Evolutionary conservation across 1,140 invertebrate species (phyloP), one percentile per base, ranked within the genome.

Genomic region (Acromyrmex heyeri): DNA sequence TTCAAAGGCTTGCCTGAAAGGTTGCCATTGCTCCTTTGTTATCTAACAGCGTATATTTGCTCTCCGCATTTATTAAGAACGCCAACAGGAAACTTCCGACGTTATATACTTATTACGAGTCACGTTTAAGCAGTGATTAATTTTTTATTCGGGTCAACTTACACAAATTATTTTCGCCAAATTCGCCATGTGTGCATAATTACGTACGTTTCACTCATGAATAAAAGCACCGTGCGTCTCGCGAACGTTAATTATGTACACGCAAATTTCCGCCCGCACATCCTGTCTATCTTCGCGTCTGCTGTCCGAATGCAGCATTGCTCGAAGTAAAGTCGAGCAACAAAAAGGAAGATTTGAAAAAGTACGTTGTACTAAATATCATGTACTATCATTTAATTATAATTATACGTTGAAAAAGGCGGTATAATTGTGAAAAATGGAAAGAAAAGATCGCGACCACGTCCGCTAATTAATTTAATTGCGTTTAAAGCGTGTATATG

Each of bases 141-240:
- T 70, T 27, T 70, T 59, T 59, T 70, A 81, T 81, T 70, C 64
- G 10, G 10, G 16, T n/a, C 30, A 81, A 70, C 65, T 69, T 44
- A 48, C n/a, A 30, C 64, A 57, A 81, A 57, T 81, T 70, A 81
- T 81, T 70, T 70, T 70, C 34, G 64, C 3, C 50, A 57, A 81
- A 44, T 81, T 81, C 30, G 44, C 18, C 14, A 65, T 81, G 12
- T 64, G 8, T 18, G 34, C 48, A 21, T 38, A 81, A 81, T 81
- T 53, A 57, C 30, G 55, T 38, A 27, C 53, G n/a, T 27, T 53
- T 53, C 5, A 14, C 21, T 70, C 50, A 16, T 14, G 65, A 59
- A 81, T 57, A 70, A 81, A 69, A 81, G 50, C 64, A 14, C 61
- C 21, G 14, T 44, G 12, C 21, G 10, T 48, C 53, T 44, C 21